Evolutionary conservation across 2,797 vertebrate genomes (phyloP), one percentile per base, ranked within the genome.

Genomic region (Melanogrammus aeglefinus): DNA sequence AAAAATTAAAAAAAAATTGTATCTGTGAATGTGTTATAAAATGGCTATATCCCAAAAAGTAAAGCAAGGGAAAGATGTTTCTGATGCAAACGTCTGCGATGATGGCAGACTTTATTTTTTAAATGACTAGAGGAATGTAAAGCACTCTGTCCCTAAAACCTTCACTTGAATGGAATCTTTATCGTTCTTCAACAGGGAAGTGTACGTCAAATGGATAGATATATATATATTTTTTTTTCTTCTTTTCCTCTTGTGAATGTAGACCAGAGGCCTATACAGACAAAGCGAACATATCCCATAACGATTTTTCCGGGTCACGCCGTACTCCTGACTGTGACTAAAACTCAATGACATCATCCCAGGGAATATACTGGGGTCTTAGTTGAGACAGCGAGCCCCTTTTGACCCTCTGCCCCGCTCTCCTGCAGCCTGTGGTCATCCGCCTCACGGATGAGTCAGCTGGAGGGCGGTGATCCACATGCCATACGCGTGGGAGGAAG

Each of bases 91-190:
- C 79, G 75, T 87, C 76, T 88, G 83, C 82, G 83, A 79, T 82
- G 81, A 77, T 76, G 90, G 83, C 83, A 90, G 81, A 86, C 81
- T 82, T 86, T 85, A 88, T 90, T 86, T 82, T 91, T 88, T 83
- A 92, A 93, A 91, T 91, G 92, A 94, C 92, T 81, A 82, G 88
- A 89, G 86, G 94, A 95, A 94, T 95, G 94, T 95, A 94, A 69
- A 83, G 41, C 86, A 88, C 83, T 85, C 86, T 82, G 88, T 88
- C 83, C 83, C 82, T 82, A 87, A 80, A 78, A 75, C 74, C 74
- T 78, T 76, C 78, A 86, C 81, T 77, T 76, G 78, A 84, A 77
- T 76, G 76, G 66, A 79, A 79, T 9, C 16, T 75, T 79, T 66
- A 77, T 80, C 70, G n/a, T 83, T 81, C 73, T 78, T 16, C 79